phyloP scores from a whole-genome alignment of 1,140 invertebrate species.

The Drosophila kurseongensis region DNA sequence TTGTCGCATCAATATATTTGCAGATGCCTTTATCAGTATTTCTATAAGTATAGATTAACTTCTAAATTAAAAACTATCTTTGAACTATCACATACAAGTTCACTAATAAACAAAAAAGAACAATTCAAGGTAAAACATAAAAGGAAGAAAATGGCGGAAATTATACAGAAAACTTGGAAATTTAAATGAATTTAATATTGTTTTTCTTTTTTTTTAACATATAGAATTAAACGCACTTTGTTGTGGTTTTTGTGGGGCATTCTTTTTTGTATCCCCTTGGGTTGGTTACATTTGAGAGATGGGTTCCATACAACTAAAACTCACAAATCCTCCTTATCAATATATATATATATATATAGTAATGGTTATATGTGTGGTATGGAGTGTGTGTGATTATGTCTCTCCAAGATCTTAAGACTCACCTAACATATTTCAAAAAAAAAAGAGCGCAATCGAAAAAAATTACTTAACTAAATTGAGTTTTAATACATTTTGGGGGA shows the following conservation, averaged over 20 bases:
- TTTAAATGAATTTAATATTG: background rate
- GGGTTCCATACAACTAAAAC: slow-evolving; percentile 5
- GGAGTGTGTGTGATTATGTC: slow-evolving; percentile 32
- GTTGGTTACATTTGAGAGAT: slow-evolving; percentile 2
- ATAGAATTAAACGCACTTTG: slow-evolving; percentile 22
- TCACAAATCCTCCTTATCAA: slow-evolving; percentile 6
- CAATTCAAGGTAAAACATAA: slow-evolving; percentile 16
- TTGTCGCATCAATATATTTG: background rate
- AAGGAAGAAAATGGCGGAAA: background rate
- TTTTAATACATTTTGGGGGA: slow-evolving; percentile 39
- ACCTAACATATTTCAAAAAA: slow-evolving; percentile 24
- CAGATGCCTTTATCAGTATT: slow-evolving; percentile 18
- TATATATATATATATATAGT: slow-evolving; percentile 8
- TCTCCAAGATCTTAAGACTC: slow-evolving; percentile 21
- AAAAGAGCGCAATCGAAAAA: slow-evolving; percentile 14
- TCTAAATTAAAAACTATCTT: slow-evolving; percentile 75
- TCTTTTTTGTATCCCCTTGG: background rate
- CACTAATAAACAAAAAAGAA: slow-evolving; percentile 58
- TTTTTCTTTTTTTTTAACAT: background rate
- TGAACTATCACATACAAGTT: slow-evolving; percentile 84
- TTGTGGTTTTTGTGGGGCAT: background rate
- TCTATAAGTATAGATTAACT: slow-evolving; percentile 22
- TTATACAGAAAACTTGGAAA: background rate
- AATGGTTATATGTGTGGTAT: slow-evolving; percentile 30
- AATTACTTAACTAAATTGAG: slow-evolving; percentile 41